These are phyloP conservation scores for Radopholus similis DNA, from an alignment of 1,140 invertebrate genomes.

Conservation along the genomic window DNA sequence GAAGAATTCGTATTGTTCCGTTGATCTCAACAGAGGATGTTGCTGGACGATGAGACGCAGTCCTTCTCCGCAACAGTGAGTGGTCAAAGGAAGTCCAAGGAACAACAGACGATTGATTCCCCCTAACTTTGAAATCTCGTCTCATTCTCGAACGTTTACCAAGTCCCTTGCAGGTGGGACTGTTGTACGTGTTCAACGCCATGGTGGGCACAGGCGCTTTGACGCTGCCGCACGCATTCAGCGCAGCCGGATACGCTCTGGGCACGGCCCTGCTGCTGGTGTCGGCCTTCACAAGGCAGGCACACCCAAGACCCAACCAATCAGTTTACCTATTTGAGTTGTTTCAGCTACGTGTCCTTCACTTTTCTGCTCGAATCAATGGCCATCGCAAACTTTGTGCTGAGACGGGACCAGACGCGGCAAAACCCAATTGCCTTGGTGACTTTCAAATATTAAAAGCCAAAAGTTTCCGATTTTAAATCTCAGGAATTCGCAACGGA, in stretches of 20 bases:
- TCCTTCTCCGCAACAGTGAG: constrained; percentile 40
- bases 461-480: too few relatives aligned
- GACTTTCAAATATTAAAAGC: too few relatives aligned
- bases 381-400: constrained; percentile 84
- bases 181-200: constrained; percentile 93
- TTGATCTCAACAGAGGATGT: not conserved
- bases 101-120: not conserved
- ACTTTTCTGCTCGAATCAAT: constrained; percentile 86
- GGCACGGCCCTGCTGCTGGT: constrained; percentile 75
- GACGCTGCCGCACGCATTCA: constrained; percentile 85
- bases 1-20: too few relatives aligned
- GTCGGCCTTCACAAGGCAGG: constrained; percentile 81
- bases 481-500: too few relatives aligned
- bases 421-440: too few relatives aligned
- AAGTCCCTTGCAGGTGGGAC: constrained; percentile 76
- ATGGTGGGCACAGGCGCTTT: constrained; percentile 96
- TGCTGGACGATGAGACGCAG: constrained; percentile 5
- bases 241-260: constrained; percentile 82
- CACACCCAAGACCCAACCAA: too few relatives aligned
- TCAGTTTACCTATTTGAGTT: constrained; percentile 10
- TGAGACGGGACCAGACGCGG: too few relatives aligned
- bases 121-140: not conserved
- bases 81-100: not conserved
- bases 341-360: constrained; percentile 78
- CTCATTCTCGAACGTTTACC: not conserved